Evolutionary conservation across 2,797 vertebrate species (phyloP).

Genomic region (Rhyacichthys aspro): DNA sequence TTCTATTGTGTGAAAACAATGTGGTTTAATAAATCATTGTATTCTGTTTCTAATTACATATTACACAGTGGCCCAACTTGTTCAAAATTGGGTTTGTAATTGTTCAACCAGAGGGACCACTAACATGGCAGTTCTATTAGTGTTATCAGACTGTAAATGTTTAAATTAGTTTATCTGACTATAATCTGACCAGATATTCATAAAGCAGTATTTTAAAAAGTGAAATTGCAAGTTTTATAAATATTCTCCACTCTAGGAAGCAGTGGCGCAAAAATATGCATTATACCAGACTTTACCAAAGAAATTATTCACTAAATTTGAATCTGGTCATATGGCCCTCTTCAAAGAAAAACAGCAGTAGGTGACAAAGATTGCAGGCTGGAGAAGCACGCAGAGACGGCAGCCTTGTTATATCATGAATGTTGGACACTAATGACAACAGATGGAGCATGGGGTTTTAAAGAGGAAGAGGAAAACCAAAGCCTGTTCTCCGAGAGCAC

Average conservation of each 20-base stretch:
- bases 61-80: too few relatives aligned
- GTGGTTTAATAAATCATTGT: too few relatives aligned
- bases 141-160: too few relatives aligned
- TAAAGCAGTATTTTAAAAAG: neutral
- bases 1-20: too few relatives aligned
- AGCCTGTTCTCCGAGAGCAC: constrained; percentile 44
- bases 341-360: constrained; percentile 41
- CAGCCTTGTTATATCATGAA: constrained; percentile 39
- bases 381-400: constrained; percentile 28
- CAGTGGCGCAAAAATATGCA: neutral
- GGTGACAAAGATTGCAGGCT: constrained; percentile 26
- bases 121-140: too few relatives aligned
- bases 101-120: too few relatives aligned
- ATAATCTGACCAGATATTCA: too few relatives aligned
- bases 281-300: neutral
- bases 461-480: constrained; percentile 34
- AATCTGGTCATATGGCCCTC: constrained; percentile 49
- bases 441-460: constrained; percentile 59
- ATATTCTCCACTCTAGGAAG: too few relatives aligned
- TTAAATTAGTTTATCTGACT: too few relatives aligned
- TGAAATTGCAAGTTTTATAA: neutral
- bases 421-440: constrained; percentile 58
- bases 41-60: too few relatives aligned
- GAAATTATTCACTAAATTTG: constrained; percentile 9
- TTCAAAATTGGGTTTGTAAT: too few relatives aligned